These are phyloP conservation scores for Epicampocera succincta DNA, from an alignment of 2,888 invertebrate species.

Conservation along the genomic window DNA sequence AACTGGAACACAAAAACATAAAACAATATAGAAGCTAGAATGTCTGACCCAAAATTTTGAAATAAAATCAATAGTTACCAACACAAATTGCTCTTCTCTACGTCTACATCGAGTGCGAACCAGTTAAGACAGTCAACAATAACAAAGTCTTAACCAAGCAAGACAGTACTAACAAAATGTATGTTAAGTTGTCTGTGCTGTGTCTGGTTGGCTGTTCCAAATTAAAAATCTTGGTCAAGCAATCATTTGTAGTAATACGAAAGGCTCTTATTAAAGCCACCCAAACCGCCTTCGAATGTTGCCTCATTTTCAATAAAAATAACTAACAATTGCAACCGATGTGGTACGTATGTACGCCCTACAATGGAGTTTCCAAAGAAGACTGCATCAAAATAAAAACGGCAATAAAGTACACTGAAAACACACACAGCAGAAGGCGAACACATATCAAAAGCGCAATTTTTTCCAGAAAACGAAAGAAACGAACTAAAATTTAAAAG, in stretches of 20 bases:
- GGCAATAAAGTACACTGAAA: conserved; percentile 3
- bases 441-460: conserved; percentile 11
- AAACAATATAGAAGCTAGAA: neutral
- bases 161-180: neutral
- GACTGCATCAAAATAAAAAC: conserved; percentile 44
- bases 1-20: neutral
- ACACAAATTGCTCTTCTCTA: conserved; percentile 39
- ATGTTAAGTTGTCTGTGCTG: conserved; percentile 7
- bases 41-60: conserved; percentile 45
- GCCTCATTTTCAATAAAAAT: neutral
- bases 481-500: conserved; percentile 26
- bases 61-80: conserved; percentile 53
- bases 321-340: neutral
- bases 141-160: conserved; percentile 24
- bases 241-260: neutral
- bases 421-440: neutral
- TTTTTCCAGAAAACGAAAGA: conserved; percentile 25
- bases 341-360: conserved; percentile 27
- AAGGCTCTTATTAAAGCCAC: neutral
- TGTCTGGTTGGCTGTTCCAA: conserved; percentile 1
- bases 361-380: conserved; percentile 38
- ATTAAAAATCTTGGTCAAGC: conserved; percentile 13
- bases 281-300: neutral
- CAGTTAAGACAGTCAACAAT: conserved; percentile 22
- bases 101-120: conserved; percentile 11